phyloP scores from a whole-genome alignment of 2,888 invertebrate genomes.

The Mamestra brassicae region DNA sequence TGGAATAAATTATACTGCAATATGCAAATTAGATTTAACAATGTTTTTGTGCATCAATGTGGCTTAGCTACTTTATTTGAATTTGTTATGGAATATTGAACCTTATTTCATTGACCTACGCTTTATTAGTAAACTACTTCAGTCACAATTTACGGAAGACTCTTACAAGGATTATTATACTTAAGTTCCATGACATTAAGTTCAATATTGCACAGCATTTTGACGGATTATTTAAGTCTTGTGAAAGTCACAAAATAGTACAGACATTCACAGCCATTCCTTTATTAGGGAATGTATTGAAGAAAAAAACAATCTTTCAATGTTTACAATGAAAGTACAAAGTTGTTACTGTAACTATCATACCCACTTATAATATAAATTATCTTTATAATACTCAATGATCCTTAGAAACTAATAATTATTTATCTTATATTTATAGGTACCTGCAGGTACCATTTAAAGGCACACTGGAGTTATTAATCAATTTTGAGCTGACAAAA shows the following conservation, averaged over 20 bases:
- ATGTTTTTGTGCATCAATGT: conserved; percentile 14
- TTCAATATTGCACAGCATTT: conserved; percentile 36
- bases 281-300: conserved; percentile 44
- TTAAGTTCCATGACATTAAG: neutral
- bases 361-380: conserved; percentile 49
- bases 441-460: too few relatives aligned
- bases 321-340: conserved; percentile 22
- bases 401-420: conserved; percentile 55
- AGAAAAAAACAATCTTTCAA: conserved; percentile 21
- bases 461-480: conserved; percentile 43
- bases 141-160: conserved; percentile 3
- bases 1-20: conserved; percentile 37
- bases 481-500: neutral
- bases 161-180: neutral
- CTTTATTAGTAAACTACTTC: neutral
- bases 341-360: conserved; percentile 29
- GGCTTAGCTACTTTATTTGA: neutral
- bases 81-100: conserved; percentile 24
- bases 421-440: conserved; percentile 12
- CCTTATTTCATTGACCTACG: neutral
- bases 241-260: conserved; percentile 4
- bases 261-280: conserved; percentile 41
- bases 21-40: conserved; percentile 3
- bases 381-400: conserved; percentile 63
- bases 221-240: neutral